phyloP scores from a whole-genome alignment of 2,113 vertebrate genomes.

The Myotis davidii region DNA sequence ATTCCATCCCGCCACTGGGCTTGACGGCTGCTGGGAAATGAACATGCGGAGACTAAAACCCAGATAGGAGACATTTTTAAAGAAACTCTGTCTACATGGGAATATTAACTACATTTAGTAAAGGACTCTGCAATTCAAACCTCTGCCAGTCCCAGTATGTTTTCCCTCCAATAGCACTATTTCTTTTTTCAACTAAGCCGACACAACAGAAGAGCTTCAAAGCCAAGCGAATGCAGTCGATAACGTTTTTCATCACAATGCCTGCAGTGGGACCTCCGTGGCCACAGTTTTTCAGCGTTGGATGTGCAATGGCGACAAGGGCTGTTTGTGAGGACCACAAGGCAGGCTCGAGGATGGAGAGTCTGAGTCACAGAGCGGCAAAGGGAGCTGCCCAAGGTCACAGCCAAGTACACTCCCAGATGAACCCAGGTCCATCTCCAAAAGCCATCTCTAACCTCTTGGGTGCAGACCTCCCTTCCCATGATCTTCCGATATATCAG shows the following conservation, averaged over 20 bases:
- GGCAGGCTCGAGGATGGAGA: not conserved
- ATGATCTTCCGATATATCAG: not conserved
- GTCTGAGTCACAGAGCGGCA: not conserved
- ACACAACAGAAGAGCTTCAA: conserved; percentile 12
- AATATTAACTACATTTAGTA: conserved; percentile 26
- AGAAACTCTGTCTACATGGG: not conserved
- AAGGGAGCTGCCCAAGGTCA: conserved; percentile 22
- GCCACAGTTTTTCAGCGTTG: not conserved
- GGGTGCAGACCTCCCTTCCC: not conserved
- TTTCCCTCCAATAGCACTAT: not conserved
- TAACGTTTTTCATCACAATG: not conserved
- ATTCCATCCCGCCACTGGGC: not conserved
- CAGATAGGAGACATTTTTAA: conserved; percentile 49
- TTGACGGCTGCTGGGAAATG: conserved; percentile 12
- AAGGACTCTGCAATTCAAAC: conserved; percentile 62
- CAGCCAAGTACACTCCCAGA: not conserved
- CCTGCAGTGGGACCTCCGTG: not conserved
- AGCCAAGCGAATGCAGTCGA: not conserved
- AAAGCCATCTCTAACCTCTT: not conserved
- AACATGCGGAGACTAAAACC: not conserved
- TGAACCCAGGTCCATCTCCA: not conserved
- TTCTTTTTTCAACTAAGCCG: not conserved
- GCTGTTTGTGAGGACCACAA: not conserved
- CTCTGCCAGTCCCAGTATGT: not conserved
- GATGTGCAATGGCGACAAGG: not conserved